Evolutionary conservation across 2,888 invertebrate species (phyloP).

Genomic region (Xanthorhoe designata): DNA sequence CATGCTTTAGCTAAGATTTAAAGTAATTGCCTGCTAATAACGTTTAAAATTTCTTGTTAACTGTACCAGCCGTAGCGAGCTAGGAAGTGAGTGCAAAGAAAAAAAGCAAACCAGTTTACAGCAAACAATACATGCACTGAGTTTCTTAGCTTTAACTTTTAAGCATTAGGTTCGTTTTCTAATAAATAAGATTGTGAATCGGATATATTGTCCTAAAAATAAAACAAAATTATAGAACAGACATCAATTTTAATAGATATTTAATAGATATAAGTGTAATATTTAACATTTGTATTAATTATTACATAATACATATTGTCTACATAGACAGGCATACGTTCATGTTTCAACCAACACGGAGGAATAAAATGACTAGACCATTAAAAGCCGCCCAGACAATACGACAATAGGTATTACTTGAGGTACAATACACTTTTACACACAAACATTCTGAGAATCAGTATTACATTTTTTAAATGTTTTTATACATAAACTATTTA

Average conservation of each 20-base stretch:
- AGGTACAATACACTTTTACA: not conserved
- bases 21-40: too few relatives aligned
- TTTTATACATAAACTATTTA: not conserved
- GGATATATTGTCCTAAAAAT: conserved; percentile 46
- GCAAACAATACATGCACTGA: not conserved
- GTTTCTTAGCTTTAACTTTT: too few relatives aligned
- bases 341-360: conserved; percentile 75
- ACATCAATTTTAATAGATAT: conserved; percentile 86
- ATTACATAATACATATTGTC: conserved; percentile 80
- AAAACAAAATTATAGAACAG: conserved; percentile 76
- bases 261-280: conserved; percentile 84
- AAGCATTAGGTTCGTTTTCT: too few relatives aligned
- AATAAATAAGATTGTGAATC: too few relatives aligned
- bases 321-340: conserved; percentile 80
- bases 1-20: too few relatives aligned
- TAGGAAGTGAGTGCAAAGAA: too few relatives aligned
- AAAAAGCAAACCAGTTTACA: too few relatives aligned
- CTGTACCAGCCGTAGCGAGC: too few relatives aligned
- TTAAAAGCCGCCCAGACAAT: conserved; percentile 72
- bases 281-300: conserved; percentile 82
- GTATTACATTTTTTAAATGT: conserved; percentile 13
- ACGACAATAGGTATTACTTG: conserved; percentile 8
- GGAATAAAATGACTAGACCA: conserved; percentile 83
- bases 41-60: too few relatives aligned
- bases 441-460: conserved; percentile 12